These are phyloP conservation scores for Nemopilema nomurai DNA, from an alignment of 30 jellyfish, hydroid and myxozoan species.

Conservation along the genomic window DNA sequence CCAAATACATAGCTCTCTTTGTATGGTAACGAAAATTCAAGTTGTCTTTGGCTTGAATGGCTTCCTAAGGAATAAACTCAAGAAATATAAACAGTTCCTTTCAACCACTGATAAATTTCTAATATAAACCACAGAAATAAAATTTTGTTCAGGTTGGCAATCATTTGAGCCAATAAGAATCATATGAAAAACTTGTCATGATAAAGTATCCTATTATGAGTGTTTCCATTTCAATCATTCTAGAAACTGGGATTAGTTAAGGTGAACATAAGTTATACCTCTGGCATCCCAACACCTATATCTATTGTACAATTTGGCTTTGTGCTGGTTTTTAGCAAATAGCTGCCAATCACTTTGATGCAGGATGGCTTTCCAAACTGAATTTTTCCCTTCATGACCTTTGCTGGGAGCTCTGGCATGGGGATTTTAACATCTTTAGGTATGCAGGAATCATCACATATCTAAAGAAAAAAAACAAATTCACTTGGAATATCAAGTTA, in stretches of 20 bases:
- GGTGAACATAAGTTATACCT: conserved; percentile 45
- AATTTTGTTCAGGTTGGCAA: not conserved
- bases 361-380: conserved; percentile 69
- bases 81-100: too few species aligned
- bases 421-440: conserved; percentile 74
- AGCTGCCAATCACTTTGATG: conserved; percentile 84
- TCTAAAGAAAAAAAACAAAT: conserved; percentile 8
- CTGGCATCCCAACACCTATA: conserved; percentile 80
- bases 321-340: conserved; percentile 66
- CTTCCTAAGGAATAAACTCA: conserved; percentile 48
- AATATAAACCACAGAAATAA: not conserved
- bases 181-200: not conserved
- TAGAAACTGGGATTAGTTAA: not conserved
- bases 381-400: conserved; percentile 76
- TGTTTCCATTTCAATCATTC: too few species aligned
- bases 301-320: conserved; percentile 74
- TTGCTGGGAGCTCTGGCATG: conserved; percentile 53
- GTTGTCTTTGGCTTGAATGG: conserved; percentile 72
- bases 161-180: not conserved
- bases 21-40: conserved; percentile 79
- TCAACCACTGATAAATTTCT: not conserved
- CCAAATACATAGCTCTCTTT: conserved; percentile 81
- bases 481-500: too few species aligned
- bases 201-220: too few species aligned
- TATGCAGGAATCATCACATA: conserved; percentile 53